Percentiles rank a stretch among this genome's conserved stretches.
Evolutionary conservation across 2,888 invertebrate species (phyloP).

Genomic region (Craniophora ligustri): DNA sequence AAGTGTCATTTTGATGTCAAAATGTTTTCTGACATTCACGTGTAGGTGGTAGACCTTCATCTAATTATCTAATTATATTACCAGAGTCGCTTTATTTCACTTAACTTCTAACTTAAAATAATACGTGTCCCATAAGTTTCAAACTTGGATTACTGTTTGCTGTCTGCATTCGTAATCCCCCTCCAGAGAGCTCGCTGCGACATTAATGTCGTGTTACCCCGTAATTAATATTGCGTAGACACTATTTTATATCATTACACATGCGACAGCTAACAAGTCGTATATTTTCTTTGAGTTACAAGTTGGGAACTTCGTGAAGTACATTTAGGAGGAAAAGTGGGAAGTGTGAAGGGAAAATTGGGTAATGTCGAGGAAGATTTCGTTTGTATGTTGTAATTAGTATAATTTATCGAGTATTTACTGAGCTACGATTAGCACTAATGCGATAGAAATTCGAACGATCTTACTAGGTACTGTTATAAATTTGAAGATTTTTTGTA

Average conservation of each 20-base stretch:
- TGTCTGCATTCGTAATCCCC: constrained; percentile 39
- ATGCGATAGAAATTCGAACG: too few species aligned
- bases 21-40: too few species aligned
- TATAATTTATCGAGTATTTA: neutral
- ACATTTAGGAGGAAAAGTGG: constrained; percentile 24
- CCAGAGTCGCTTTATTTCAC: constrained; percentile 1
- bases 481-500: too few species aligned
- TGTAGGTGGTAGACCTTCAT: too few species aligned
- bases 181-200: constrained; percentile 55
- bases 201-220: constrained; percentile 78
- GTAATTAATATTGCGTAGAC: constrained; percentile 84
- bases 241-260: constrained; percentile 86
- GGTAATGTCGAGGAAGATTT: neutral
- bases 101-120: constrained; percentile 37
- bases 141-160: constrained; percentile 48
- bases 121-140: constrained; percentile 32
- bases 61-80: too few species aligned
- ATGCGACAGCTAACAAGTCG: constrained; percentile 71
- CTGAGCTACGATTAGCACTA: too few species aligned
- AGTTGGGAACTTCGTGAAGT: constrained; percentile 60
- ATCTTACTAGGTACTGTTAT: too few species aligned
- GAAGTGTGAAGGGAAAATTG: neutral
- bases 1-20: too few species aligned
- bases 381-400: neutral
- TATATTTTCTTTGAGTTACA: constrained; percentile 73